phyloP scores from a whole-genome alignment of 1,140 invertebrate species.

The Drosophila rufa region DNA sequence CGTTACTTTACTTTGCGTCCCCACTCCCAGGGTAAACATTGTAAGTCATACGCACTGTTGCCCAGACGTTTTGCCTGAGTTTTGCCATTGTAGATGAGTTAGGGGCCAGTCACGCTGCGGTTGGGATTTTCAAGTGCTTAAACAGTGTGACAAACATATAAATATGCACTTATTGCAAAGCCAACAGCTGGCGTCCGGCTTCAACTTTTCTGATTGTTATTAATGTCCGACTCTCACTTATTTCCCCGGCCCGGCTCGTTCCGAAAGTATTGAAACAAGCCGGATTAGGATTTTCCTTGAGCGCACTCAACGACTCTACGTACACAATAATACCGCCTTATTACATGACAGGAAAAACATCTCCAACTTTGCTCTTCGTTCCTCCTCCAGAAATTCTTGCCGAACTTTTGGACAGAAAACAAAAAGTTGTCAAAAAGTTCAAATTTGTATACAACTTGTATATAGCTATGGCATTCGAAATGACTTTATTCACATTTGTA shows the following conservation, averaged over 20 bases:
- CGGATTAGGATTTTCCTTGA: neutral
- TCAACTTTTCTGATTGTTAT: conserved; percentile 5
- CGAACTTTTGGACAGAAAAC: conserved; percentile 39
- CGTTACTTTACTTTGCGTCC: conserved; percentile 15
- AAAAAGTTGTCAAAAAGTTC: conserved; percentile 68
- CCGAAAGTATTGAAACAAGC: conserved; percentile 8
- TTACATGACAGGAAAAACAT: conserved; percentile 47
- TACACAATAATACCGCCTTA: conserved; percentile 39
- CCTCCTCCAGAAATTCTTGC: conserved; percentile 3
- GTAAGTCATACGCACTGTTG: conserved; percentile 74
- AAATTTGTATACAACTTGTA: conserved; percentile 58
- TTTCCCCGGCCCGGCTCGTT: neutral
- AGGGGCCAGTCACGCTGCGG: conserved; percentile 25
- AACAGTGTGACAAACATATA: conserved; percentile 32
- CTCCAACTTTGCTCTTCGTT: conserved; percentile 35
- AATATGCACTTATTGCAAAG: conserved; percentile 17
- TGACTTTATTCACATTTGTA: conserved; percentile 65
- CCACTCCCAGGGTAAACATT: conserved; percentile 49
- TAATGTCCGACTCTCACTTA: conserved; percentile 16
- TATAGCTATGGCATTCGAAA: conserved; percentile 20
- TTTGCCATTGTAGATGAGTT: conserved; percentile 61
- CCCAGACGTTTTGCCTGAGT: conserved; percentile 33
- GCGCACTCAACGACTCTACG: conserved; percentile 12
- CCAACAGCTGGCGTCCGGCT: conserved; percentile 16
- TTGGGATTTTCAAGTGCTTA: conserved; percentile 10